Evolutionary conservation across 2,888 invertebrate genomes (phyloP).

Genomic region (Calameuta pallipes): DNA sequence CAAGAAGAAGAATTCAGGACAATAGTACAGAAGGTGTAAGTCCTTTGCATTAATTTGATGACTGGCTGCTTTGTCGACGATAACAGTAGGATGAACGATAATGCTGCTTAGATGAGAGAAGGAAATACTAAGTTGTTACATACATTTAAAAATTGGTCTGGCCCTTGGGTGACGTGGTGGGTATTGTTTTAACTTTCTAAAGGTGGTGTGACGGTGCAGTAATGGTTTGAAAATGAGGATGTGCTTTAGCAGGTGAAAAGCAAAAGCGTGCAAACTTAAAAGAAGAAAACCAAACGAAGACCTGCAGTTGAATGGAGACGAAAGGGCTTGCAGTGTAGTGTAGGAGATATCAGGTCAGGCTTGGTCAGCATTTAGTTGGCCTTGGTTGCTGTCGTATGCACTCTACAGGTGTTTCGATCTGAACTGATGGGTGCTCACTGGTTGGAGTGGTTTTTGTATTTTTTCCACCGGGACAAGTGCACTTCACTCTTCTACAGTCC

Average conservation of each 20-base stretch:
- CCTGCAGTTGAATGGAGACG: constrained; percentile 48
- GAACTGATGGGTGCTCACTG: constrained; percentile 45
- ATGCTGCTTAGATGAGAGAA: neutral
- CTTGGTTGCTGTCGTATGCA: constrained; percentile 59
- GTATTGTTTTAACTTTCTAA: neutral
- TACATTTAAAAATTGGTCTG: neutral
- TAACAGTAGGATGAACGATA: neutral
- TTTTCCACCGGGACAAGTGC: constrained; percentile 69
- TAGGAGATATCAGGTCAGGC: constrained; percentile 28
- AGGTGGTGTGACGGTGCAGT: neutral
- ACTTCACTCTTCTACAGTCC: constrained; percentile 77
- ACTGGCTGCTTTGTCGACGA: neutral
- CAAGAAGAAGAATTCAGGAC: neutral
- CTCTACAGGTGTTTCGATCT: constrained; percentile 51
- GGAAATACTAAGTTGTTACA: neutral
- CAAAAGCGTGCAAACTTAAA: constrained; percentile 33
- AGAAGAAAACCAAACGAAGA: constrained; percentile 56
- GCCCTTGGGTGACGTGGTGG: neutral
- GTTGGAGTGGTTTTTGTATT: constrained; percentile 46
- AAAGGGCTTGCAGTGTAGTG: constrained; percentile 20
- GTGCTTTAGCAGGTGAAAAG: neutral
- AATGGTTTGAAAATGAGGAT: neutral
- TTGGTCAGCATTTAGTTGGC: constrained; percentile 54
- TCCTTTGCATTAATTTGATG: neutral
- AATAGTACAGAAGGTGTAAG: neutral